Evolutionary conservation across 2,113 vertebrate species (phyloP).

Genomic region (Phylloscopus whistleri): DNA sequence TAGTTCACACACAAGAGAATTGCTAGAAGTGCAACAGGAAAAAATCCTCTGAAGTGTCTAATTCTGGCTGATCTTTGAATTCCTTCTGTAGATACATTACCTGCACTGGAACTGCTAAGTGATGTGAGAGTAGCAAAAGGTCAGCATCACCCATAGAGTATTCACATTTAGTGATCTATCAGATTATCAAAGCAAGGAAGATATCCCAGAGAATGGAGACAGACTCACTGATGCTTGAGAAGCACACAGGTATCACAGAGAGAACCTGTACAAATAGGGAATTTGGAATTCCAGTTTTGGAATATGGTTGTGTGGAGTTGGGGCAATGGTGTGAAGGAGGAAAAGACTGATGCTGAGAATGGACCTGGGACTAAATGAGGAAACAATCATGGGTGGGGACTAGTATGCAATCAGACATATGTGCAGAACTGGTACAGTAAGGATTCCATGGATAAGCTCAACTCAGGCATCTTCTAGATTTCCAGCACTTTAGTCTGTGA

Average conservation of each 20-base stretch:
- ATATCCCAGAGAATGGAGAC: neutral
- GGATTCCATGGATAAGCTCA: neutral
- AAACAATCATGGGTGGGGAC: neutral
- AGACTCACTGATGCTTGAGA: neutral
- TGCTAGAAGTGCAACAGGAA: neutral
- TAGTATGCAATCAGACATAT: rapidly evolving
- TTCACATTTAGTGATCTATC: neutral
- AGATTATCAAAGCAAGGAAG: neutral
- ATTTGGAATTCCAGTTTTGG: neutral
- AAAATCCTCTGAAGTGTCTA: neutral
- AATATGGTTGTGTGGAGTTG: neutral
- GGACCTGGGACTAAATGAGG: neutral
- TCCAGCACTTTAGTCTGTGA: neutral
- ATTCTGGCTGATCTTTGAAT: neutral
- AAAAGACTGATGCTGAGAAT: neutral
- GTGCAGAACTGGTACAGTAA: neutral
- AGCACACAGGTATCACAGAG: neutral
- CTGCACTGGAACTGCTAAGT: neutral
- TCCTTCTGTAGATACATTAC: neutral
- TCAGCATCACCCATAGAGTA: neutral
- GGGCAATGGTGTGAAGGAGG: neutral
- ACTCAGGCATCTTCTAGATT: neutral
- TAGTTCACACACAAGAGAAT: neutral
- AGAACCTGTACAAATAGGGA: neutral
- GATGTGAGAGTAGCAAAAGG: neutral